Base-by-base conservation (phyloP, 2,113 vertebrate genomes). In the Clarias magur region DNA sequence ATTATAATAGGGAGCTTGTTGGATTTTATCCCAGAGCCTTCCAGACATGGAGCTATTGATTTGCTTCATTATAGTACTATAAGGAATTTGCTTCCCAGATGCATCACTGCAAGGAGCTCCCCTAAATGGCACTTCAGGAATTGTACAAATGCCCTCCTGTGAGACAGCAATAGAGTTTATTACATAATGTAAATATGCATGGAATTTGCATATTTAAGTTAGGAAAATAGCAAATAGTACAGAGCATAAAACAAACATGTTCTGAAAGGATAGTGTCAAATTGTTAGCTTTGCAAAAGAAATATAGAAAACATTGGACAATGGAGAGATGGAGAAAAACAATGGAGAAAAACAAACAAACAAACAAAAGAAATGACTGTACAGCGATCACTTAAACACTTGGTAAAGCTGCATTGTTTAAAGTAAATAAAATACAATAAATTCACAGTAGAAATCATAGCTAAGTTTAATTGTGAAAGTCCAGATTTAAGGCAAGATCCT, bases 51-150 rank as follows among this genome's bases (percentile, higher is more conserved):
- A 99, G 86, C 73, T 91, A 82, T 96, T 96, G 84, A 97, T 89
- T 91, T 96, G 95, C 90, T 95, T 94, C 97, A 97, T 98, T 80
- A 99, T 96, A 63, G 76, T 85, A 78, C 93, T 89, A 12, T 99
- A 99, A 0, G 96, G 63, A 4, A 98, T 94, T 91, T 99, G 98
- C 9, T 0, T 92, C 63, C 97, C 97, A 13, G 95, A 96, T 17
- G 97, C 97, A 67, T 99, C 97, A 2, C 97, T 99, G 91, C 98
- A 99, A 4, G 97, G 96, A 78, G 96, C 97, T 5, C 97, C 97
- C 56, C 96, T 95, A 90, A 98, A 99, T 86, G 97, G 94, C 27
- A 97, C 94, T 91, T 96, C 91, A 30, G 92, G 82, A 90, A 99
- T 95, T 30, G 91, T 93, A 83, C 98, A 99, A 21, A 94, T 38